Conservation (phyloP, 2,797 vertebrate species). For the Centroberyx gerrardi region DNA sequence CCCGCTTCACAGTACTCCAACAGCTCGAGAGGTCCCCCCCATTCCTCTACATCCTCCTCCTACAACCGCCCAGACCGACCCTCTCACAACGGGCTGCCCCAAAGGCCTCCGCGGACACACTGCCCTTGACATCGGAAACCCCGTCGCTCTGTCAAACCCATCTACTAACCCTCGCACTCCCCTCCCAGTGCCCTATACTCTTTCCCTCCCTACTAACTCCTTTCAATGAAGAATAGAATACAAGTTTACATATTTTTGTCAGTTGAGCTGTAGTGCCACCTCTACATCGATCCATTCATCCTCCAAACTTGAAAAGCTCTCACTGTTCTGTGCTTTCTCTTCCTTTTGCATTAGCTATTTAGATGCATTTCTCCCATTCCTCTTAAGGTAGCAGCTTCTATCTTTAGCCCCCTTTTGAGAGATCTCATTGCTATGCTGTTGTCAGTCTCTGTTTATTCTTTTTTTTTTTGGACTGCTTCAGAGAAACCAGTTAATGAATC, state of each 20-base stretch:
- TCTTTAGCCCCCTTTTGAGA: slow-evolving; percentile 58
- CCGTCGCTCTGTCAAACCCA: slow-evolving; percentile 43
- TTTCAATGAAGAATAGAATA: slow-evolving; percentile 86
- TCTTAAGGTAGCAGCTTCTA: slow-evolving; percentile 52
- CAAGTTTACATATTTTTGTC: slow-evolving; percentile 89
- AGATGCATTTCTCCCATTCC: slow-evolving; percentile 26
- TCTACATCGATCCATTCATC: slow-evolving; percentile 65
- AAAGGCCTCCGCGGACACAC: slow-evolving; percentile 88
- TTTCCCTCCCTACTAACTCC: slow-evolving; percentile 57
- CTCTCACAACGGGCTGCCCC: slow-evolving; percentile 88
- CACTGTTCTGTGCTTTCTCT: slow-evolving; percentile 47
- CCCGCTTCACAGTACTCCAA: slow-evolving; percentile 63
- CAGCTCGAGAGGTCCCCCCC: slow-evolving; percentile 69
- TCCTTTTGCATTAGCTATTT: slow-evolving; percentile 35
- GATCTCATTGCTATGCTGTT: slow-evolving; percentile 46
- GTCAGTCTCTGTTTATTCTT: slow-evolving; percentile 46
- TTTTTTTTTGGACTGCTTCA: slow-evolving; percentile 26
- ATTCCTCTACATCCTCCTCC: slow-evolving; percentile 55
- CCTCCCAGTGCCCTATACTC: background rate
- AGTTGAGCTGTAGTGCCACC: slow-evolving; percentile 84
- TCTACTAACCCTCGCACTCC: slow-evolving; percentile 53
- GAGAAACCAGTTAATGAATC: slow-evolving; percentile 37
- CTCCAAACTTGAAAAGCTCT: slow-evolving; percentile 75
- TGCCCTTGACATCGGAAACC: slow-evolving; percentile 80
- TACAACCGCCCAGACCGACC: slow-evolving; percentile 78